phyloP scores from a whole-genome alignment of 2,888 invertebrate genomes.

The Acronicta aceris region DNA sequence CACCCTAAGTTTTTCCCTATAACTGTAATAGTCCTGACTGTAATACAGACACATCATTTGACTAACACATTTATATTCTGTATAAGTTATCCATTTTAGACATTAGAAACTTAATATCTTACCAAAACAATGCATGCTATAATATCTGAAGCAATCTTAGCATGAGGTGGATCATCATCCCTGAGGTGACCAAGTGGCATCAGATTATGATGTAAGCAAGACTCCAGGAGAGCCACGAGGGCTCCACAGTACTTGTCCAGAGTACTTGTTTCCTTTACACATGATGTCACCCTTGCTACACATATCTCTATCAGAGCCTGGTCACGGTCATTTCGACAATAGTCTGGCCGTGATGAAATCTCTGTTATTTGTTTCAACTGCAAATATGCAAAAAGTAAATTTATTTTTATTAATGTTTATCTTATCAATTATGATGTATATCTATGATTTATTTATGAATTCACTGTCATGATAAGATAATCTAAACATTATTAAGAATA shows the following conservation, averaged over 20 bases:
- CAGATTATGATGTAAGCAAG: constrained; percentile 96
- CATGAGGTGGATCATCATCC: constrained; percentile 98
- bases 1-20: too few relatives aligned
- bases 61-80: too few relatives aligned
- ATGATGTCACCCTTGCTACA: constrained; percentile 96
- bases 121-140: constrained; percentile 98
- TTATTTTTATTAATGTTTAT: constrained; percentile 15
- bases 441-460: constrained; percentile 22
- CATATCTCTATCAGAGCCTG: constrained; percentile 98
- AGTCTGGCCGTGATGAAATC: constrained; percentile 95
- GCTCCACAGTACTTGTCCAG: constrained; percentile 96
- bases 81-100: too few relatives aligned
- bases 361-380: constrained; percentile 93
- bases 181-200: constrained; percentile 91
- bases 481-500: constrained; percentile 17
- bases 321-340: constrained; percentile 96
- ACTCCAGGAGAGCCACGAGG: constrained; percentile 95
- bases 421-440: constrained; percentile 40
- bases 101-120: constrained; percentile 69
- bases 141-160: constrained; percentile 98
- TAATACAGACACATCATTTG: too few relatives aligned
- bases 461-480: constrained; percentile 40
- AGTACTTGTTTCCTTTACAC: constrained; percentile 96
- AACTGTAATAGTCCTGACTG: too few relatives aligned
- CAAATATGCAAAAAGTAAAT: constrained; percentile 53